A percentile compares a stretch with the other conserved stretches of the same genome.
These are phyloP conservation scores for Gymnoscopelus braueri DNA, from an alignment of 2,797 vertebrate species.

Conservation along the genomic window DNA sequence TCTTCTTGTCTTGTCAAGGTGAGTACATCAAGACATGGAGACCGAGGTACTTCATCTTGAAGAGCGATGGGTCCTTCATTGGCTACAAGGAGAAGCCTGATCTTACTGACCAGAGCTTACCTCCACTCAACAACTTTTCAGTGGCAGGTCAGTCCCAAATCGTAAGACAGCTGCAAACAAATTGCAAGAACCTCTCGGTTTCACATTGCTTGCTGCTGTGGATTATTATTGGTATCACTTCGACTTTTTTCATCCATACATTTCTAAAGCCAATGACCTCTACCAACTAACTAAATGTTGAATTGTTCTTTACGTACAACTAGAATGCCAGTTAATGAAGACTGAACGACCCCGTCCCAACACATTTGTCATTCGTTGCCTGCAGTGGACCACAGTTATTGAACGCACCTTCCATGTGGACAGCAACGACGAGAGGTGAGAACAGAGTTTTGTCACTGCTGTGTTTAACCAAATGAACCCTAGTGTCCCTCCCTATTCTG, in stretches of 20 bases:
- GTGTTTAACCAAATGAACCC: neutral
- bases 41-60: slow-evolving; percentile 90
- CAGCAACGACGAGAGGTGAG: slow-evolving; percentile 85
- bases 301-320: neutral
- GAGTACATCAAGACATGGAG: slow-evolving; percentile 94
- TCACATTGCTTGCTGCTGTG: neutral
- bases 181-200: neutral
- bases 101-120: slow-evolving; percentile 77
- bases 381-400: slow-evolving; percentile 93
- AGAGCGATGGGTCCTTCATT: slow-evolving; percentile 90
- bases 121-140: slow-evolving; percentile 91
- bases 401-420: slow-evolving; percentile 92
- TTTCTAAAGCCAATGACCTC: neutral
- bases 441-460: neutral
- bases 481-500: neutral
- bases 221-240: neutral
- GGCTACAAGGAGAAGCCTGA: slow-evolving; percentile 91
- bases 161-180: neutral
- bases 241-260: neutral
- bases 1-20: slow-evolving; percentile 68
- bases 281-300: neutral
- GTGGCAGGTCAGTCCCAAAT: slow-evolving; percentile 82
- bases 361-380: slow-evolving; percentile 91
- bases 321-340: slow-evolving; percentile 93
- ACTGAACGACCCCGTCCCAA: slow-evolving; percentile 88